These are phyloP conservation scores for Heliconius cydno DNA, from an alignment of 2,888 invertebrate species.

Conservation along the genomic window DNA sequence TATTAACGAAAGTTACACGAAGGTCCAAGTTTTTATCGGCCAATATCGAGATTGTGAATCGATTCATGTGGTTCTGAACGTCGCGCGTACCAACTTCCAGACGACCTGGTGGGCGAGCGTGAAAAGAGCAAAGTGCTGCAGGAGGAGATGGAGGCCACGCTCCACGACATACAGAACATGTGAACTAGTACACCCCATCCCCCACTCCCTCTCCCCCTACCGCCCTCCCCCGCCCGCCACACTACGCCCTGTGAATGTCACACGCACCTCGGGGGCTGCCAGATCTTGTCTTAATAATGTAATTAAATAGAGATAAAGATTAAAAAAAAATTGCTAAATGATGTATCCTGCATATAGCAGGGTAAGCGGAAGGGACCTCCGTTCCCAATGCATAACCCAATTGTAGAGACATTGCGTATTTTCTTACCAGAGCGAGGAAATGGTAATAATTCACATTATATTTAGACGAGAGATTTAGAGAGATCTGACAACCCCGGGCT, in stretches of 20 bases:
- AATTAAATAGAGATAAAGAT: too few species aligned
- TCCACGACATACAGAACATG: constrained; percentile 99
- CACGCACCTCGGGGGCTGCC: constrained; percentile 14
- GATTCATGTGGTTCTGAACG: constrained; percentile 72
- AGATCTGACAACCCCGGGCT: constrained; percentile 16
- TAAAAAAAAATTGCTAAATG: too few species aligned
- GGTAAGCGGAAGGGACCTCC: not conserved
- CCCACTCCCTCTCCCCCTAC: constrained; percentile 54
- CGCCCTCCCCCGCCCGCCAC: constrained; percentile 53
- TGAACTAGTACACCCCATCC: constrained; percentile 83
- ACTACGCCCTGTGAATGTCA: constrained; percentile 42
- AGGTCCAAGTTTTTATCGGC: not conserved
- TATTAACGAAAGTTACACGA: not conserved
- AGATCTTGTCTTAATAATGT: constrained; percentile 7
- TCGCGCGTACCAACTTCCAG: constrained; percentile 86
- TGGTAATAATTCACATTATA: not conserved
- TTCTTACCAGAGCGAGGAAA: not conserved
- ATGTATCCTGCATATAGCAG: too few species aligned
- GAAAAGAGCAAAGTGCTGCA: constrained; percentile 98
- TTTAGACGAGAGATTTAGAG: not conserved
- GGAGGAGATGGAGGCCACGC: constrained; percentile 99
- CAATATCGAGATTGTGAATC: constrained; percentile 50
- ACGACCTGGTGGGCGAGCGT: constrained; percentile 96
- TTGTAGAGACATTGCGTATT: not conserved
- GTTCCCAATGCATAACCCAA: not conserved